Conservation (phyloP, 2,113 vertebrate species). For the Neotoma lepida region DNA sequence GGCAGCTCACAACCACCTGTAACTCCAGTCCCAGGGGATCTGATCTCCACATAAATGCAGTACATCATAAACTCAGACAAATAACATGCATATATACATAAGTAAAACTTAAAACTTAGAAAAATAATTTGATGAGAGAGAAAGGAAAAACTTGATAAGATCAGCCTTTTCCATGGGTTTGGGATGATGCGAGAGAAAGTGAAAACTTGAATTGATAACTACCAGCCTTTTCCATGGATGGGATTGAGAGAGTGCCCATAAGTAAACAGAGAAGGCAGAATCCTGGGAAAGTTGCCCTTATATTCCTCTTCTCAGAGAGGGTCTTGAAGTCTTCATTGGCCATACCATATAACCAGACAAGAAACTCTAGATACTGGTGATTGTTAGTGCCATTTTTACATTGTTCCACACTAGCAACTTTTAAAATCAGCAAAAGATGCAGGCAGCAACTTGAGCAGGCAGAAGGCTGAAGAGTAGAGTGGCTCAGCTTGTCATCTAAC, state of each 20-base stretch:
- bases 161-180: background rate
- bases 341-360: background rate
- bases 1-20: background rate
- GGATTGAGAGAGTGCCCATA: background rate
- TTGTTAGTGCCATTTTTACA: background rate
- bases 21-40: background rate
- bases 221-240: background rate
- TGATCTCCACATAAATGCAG: background rate
- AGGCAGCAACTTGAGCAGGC: background rate
- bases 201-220: background rate
- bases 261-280: background rate
- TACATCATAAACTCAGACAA: background rate
- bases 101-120: background rate
- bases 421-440: background rate
- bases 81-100: background rate
- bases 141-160: background rate
- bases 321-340: background rate
- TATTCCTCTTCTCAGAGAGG: background rate
- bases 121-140: background rate
- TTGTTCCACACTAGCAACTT: background rate
- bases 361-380: background rate
- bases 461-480: background rate
- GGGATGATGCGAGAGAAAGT: background rate
- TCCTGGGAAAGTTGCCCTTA: background rate
- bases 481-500: background rate